These are phyloP conservation scores for Hydrotaea cyrtoneurina DNA, from an alignment of 2,888 invertebrate genomes.

Conservation along the genomic window DNA sequence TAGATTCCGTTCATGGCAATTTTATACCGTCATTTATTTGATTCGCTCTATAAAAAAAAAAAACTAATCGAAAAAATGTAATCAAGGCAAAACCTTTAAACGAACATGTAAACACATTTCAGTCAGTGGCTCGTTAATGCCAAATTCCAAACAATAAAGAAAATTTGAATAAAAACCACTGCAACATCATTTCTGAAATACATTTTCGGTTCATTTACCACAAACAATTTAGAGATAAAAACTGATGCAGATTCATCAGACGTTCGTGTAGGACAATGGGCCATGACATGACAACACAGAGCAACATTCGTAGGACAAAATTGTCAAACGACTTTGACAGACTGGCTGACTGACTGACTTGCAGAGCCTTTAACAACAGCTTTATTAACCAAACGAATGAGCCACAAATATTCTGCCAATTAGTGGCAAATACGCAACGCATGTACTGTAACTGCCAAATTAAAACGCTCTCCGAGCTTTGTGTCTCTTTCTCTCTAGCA, in stretches of 20 bases:
- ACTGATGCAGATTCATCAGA: slow-evolving; percentile 28
- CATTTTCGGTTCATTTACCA: slow-evolving; percentile 21
- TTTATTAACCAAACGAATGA: slow-evolving; percentile 49
- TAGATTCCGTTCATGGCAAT: too few relatives aligned
- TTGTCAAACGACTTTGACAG: not conserved
- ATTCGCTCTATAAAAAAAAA: not conserved
- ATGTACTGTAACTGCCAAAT: slow-evolving; percentile 54
- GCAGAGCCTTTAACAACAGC: slow-evolving; percentile 55
- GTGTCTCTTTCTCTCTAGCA: too few relatives aligned
- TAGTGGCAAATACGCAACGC: slow-evolving; percentile 54
- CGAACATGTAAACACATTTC: too few relatives aligned
- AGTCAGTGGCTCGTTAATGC: not conserved
- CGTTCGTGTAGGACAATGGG: not conserved
- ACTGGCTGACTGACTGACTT: slow-evolving; percentile 33
- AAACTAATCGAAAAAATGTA: too few relatives aligned
- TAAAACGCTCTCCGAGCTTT: too few relatives aligned
- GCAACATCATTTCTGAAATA: slow-evolving; percentile 4
- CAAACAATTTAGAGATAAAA: slow-evolving; percentile 17
- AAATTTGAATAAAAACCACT: slow-evolving; percentile 21
- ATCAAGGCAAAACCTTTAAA: too few relatives aligned
- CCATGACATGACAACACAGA: slow-evolving; percentile 37
- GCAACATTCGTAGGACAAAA: slow-evolving; percentile 52
- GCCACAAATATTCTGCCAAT: slow-evolving; percentile 59
- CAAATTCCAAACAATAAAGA: not conserved
- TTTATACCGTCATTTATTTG: too few relatives aligned